Evolutionary conservation across 2,113 vertebrate species (phyloP), one percentile per base, ranked within the genome.

Genomic region (Polypterus bichir): DNA sequence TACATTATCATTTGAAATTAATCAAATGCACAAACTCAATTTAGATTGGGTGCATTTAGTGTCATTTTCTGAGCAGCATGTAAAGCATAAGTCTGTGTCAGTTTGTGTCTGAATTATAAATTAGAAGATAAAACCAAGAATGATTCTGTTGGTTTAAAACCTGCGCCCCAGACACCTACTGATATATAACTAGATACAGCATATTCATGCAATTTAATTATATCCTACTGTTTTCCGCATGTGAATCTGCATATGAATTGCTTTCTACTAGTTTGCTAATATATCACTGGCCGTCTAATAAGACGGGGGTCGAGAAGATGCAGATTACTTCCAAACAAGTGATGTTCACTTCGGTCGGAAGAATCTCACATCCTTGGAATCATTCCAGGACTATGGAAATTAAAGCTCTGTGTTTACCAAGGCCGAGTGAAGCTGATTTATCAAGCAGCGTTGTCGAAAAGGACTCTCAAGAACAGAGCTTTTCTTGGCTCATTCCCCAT

Each of bases 381-480:
- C 63, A 62, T 47, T 57, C 46, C 62, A 52, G 47, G 48, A 47
- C 4, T 59, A 74, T 72, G 49, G 49, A 70, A 68, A 75, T 64
- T 59, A 64, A 68, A 70, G 61, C 55, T 47, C n/a, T 6, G 51
- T 47, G 69, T 61, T 67, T 69, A 72, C 11, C 63, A 53, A 66
- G 9, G 44, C 4, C 47, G 63, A 67, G 57, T 73, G 62, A 61
- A 46, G 68, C 48, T 67, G 67, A 73, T 72, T 73, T 71, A 71
- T 70, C 65, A 71, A 59, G 52, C 62, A 68, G 8, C 7, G 61
- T 44, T 70, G 44, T 49, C 70, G 47, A 27, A 73, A 76, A 71
- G 49, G 54, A 54, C 54, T 66, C 57, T 65, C 67, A 61, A 27
- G 66, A 70, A 70, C 57, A 58, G 9, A 68, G 65, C 46, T 49